Evolutionary conservation across 2,113 vertebrate species (phyloP).

Genomic region (Nicator chloris): DNA sequence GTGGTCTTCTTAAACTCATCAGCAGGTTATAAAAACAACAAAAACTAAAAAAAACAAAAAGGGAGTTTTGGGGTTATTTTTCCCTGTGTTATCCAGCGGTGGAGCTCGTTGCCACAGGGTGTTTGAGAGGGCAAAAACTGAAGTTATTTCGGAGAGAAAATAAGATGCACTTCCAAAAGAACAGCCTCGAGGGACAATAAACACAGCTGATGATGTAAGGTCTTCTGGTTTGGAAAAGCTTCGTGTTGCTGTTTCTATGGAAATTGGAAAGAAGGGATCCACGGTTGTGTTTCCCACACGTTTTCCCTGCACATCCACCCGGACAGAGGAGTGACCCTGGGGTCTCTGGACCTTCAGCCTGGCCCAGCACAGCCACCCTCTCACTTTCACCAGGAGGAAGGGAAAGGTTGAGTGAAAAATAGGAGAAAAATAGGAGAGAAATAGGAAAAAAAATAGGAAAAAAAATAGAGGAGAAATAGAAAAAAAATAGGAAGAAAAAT

Average conservation of each 20-base stretch:
- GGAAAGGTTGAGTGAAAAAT: background rate
- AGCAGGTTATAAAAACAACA: background rate
- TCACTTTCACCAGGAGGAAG: background rate
- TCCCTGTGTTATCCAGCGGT: background rate
- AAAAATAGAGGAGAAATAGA: background rate
- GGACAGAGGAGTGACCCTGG: background rate
- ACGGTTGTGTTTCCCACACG: background rate
- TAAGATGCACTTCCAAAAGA: background rate
- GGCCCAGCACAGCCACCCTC: background rate
- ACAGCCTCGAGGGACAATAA: background rate
- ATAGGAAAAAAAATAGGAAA: background rate
- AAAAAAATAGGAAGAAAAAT: background rate
- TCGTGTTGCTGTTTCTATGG: background rate
- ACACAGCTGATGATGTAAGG: background rate
- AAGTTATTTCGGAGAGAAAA: background rate
- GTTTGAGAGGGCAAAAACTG: background rate
- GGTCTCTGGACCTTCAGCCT: background rate
- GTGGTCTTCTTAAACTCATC: background rate
- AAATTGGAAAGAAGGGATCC: background rate
- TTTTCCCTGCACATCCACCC: background rate
- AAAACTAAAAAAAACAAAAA: background rate
- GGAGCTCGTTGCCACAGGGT: background rate
- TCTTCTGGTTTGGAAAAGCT: background rate
- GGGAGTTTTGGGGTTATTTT: background rate
- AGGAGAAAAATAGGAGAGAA: background rate